phyloP scores from a whole-genome alignment of 2,113 vertebrate species.

The Marmota flaviventris region DNA sequence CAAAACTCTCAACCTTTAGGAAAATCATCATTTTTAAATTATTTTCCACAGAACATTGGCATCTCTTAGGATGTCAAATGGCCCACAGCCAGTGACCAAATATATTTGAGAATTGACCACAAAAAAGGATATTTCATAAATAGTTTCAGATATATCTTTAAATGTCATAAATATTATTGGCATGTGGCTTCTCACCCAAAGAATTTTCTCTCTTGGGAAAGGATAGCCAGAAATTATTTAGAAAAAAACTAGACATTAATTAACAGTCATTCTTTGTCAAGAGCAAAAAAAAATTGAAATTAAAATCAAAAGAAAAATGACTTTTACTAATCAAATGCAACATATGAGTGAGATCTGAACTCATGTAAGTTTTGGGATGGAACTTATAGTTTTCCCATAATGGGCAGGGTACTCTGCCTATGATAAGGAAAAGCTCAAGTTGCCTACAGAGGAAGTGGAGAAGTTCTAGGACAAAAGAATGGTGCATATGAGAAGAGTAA shows the following conservation, averaged over 20 bases:
- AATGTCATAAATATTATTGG: background rate
- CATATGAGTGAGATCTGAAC: background rate
- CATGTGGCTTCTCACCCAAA: background rate
- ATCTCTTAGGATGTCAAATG: background rate
- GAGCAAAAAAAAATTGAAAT: background rate
- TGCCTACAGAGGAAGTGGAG: background rate
- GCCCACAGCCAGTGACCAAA: background rate
- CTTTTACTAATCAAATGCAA: background rate
- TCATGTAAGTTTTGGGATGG: background rate
- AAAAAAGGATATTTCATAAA: background rate
- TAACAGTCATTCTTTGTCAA: conserved; percentile 6
- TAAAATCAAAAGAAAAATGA: background rate
- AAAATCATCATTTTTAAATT: background rate
- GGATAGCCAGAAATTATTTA: conserved; percentile 18
- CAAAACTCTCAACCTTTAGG: background rate
- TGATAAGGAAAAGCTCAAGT: background rate
- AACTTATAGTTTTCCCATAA: background rate
- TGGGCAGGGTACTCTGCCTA: background rate
- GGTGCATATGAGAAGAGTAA: background rate
- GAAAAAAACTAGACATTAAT: background rate
- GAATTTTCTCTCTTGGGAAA: background rate
- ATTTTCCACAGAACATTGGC: background rate
- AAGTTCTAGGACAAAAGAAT: background rate
- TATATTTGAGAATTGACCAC: background rate
- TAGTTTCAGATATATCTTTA: background rate